phyloP scores from a whole-genome alignment of 2,797 vertebrate species.

The Cuculus canorus region DNA sequence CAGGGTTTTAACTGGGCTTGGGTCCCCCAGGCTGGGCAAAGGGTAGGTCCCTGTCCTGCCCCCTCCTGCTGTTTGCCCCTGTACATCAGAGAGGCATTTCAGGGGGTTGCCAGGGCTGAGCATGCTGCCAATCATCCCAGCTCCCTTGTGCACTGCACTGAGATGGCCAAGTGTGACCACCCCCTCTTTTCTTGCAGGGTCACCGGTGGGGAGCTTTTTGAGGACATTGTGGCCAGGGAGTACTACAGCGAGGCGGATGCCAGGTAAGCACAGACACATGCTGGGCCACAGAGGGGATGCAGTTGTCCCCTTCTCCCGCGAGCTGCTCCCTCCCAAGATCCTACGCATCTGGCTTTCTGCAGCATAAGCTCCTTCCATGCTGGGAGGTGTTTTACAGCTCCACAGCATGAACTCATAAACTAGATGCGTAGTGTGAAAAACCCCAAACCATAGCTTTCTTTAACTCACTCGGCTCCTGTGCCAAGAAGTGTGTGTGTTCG shows the following conservation, averaged over 20 bases:
- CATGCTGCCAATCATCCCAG: background rate
- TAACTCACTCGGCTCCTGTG: background rate
- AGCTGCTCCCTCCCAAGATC: background rate
- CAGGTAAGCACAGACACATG: conserved; percentile 79
- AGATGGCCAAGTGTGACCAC: background rate
- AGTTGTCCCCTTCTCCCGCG: too few relatives aligned
- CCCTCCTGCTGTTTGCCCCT: fast-evolving
- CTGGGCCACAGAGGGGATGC: background rate
- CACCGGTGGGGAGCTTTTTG: conserved; percentile 94
- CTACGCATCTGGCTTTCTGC: background rate
- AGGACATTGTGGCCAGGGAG: conserved; percentile 96
- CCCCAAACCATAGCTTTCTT: background rate
- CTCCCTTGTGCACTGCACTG: fast-evolving
- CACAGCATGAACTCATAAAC: background rate
- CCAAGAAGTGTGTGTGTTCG: background rate
- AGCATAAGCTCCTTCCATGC: background rate
- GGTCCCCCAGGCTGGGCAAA: fast-evolving
- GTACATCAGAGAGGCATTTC: fast-evolving
- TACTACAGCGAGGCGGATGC: conserved; percentile 98
- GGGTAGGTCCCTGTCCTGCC: background rate
- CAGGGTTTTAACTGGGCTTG: background rate
- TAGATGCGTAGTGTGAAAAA: background rate
- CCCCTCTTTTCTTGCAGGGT: conserved; percentile 77
- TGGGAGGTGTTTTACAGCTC: background rate
- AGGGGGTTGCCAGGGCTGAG: background rate